Conservation (phyloP, 2,888 invertebrate genomes). For the Tridacna gigas region DNA sequence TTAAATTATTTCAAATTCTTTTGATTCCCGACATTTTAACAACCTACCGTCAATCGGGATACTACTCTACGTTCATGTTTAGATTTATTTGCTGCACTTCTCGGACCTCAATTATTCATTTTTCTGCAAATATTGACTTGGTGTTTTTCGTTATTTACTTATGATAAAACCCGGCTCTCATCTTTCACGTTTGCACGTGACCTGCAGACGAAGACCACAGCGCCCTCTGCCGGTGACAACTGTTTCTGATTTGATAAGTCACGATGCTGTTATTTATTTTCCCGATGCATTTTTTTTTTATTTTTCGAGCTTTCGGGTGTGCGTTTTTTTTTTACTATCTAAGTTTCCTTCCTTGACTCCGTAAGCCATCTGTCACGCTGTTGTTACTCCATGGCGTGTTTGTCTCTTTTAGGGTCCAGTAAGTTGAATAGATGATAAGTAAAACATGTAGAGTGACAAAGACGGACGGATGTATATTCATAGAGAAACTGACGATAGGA, state of each 20-base stretch:
- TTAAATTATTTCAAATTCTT: conserved; percentile 58
- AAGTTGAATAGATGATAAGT: too few relatives aligned
- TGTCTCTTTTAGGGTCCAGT: too few relatives aligned
- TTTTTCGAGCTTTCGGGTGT: background rate
- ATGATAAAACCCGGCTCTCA: conserved; percentile 57
- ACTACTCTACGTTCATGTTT: conserved; percentile 26
- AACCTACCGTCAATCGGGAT: conserved; percentile 25
- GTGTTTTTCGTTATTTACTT: conserved; percentile 59
- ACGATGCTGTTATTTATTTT: conserved; percentile 14
- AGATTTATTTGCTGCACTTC: conserved; percentile 54
- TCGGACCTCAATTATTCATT: conserved; percentile 49
- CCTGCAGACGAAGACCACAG: conserved; percentile 18
- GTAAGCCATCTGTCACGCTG: too few relatives aligned
- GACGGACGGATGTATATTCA: too few relatives aligned
- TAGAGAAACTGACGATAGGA: too few relatives aligned
- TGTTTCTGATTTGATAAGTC: conserved; percentile 24
- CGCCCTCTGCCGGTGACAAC: conserved; percentile 30
- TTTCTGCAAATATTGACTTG: conserved; percentile 58
- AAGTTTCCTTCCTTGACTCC: too few relatives aligned
- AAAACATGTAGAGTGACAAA: too few relatives aligned
- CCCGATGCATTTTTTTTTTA: background rate
- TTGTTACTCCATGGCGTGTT: too few relatives aligned
- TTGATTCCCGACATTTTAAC: conserved; percentile 58
- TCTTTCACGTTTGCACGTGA: conserved; percentile 44
- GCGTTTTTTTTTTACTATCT: background rate